Base-by-base conservation (phyloP, 2,113 vertebrate species). In the Hyperoodon ampullatus region DNA sequence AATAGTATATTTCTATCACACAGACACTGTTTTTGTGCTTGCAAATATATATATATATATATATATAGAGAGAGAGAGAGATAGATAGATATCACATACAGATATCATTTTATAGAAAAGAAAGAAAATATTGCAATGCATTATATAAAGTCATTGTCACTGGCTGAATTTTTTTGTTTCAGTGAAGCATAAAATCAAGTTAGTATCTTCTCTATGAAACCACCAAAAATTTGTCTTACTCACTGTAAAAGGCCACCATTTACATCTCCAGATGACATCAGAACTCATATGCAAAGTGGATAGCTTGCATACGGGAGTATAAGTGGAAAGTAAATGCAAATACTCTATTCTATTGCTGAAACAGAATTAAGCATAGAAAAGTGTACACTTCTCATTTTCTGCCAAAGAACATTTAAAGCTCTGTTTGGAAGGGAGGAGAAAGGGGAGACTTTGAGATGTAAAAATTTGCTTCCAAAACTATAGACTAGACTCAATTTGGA, bases 191-290 rank as follows among this genome's bases (percentile, higher is more conserved):
- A 50, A 94, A 93, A 53, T 60, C 50, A 86, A 95, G 24, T 75
- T 42, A 65, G 33, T 65, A 92, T 86, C 42, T 82, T 94, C 44
- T 81, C 23, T 55, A 90, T 33, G 33, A 77, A 93, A 66, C 30
- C 44, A 83, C 50, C 42, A 74, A 85, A 93, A 33, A 33, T 74
- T 24, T 30, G 35, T 71, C 86, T 97, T 95, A 97, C 89, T 94
- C 78, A 93, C 68, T 97, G 24, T 74, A 83, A 93, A 71, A 24
- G 35, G 28, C 93, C 72, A 96, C 5, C 55, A 90, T 65, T 93
- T 93, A 74, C 26, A 94, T 65, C 16, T 97, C 33, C 63, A 87
- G 72, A 85, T 92, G 50, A 80, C 26, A 42, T 95, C 10, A 74
- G 26, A 86, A 93, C 44, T 93, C 74, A 87, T 21, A 75, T 8